Conservation (phyloP, 2,797 vertebrate species). For the Chromis chromis region DNA sequence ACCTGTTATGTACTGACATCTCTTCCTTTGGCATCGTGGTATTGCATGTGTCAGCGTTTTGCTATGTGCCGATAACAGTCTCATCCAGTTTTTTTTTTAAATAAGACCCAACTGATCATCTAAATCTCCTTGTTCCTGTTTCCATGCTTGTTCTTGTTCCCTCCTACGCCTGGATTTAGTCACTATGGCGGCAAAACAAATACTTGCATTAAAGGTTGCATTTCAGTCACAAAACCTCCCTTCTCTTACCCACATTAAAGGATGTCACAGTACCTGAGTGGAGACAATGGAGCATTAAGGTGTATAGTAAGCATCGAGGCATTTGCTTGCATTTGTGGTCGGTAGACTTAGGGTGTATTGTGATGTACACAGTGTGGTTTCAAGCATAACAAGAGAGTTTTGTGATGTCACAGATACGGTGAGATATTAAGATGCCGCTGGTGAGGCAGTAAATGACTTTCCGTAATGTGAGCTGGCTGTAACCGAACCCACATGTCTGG, state of each 20-base stretch:
- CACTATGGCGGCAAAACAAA: constrained; percentile 80
- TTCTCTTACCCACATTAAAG: constrained; percentile 71
- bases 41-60: constrained; percentile 16
- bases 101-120: constrained; percentile 49
- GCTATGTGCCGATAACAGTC: constrained; percentile 18
- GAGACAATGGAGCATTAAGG: constrained; percentile 70
- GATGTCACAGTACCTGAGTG: constrained; percentile 54
- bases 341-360: constrained; percentile 63
- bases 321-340: constrained; percentile 72
- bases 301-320: constrained; percentile 43
- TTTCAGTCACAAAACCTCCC: constrained; percentile 51
- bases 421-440: constrained; percentile 49
- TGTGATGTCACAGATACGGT: constrained; percentile 61
- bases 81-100: constrained; percentile 31
- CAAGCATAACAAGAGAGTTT: constrained; percentile 53
- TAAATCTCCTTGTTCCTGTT: constrained; percentile 59
- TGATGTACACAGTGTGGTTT: constrained; percentile 74
- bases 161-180: constrained; percentile 66
- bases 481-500: constrained; percentile 51
- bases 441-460: constrained; percentile 39
- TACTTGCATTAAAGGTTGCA: constrained; percentile 59
- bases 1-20: constrained; percentile 18
- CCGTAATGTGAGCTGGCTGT: constrained; percentile 58
- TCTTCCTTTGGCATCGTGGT: constrained; percentile 3
- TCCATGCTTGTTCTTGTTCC: constrained; percentile 58